phyloP scores from a whole-genome alignment of 2,797 vertebrate species.

The Chromis chromis region DNA sequence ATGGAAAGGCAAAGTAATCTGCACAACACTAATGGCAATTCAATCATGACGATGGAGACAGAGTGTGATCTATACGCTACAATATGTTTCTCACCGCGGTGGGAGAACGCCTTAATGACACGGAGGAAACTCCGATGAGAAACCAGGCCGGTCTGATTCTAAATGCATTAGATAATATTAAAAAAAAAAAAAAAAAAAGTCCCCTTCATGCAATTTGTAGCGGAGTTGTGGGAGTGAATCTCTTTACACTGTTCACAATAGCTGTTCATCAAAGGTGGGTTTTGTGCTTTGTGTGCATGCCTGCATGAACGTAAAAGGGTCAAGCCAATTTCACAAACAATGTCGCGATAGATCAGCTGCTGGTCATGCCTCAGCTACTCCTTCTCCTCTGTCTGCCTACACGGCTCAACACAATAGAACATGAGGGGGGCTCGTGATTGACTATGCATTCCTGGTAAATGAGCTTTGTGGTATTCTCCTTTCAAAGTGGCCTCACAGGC shows the following conservation, averaged over 20 bases:
- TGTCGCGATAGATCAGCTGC: conserved; percentile 41
- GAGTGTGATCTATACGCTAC: conserved; percentile 33
- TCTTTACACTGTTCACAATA: conserved; percentile 39
- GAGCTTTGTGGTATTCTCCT: conserved; percentile 6
- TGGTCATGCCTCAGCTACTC: conserved; percentile 50
- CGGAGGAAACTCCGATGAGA: conserved; percentile 43
- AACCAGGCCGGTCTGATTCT: conserved; percentile 36
- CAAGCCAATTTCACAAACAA: conserved; percentile 62
- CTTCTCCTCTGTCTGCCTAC: conserved; percentile 22
- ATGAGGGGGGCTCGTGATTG: conserved; percentile 35
- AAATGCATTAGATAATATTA: conserved; percentile 27
- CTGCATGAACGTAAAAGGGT: conserved; percentile 41
- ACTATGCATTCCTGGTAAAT: conserved; percentile 17
- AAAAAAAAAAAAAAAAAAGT: too few relatives aligned
- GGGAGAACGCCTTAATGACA: conserved; percentile 37
- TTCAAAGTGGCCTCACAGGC: conserved; percentile 15
- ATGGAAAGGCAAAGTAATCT: conserved; percentile 59
- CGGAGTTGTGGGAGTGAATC: conserved; percentile 31
- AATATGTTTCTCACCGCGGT: conserved; percentile 31
- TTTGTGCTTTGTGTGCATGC: conserved; percentile 8
- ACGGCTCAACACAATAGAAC: conserved; percentile 42
- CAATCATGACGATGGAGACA: conserved; percentile 47
- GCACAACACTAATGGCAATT: conserved; percentile 62
- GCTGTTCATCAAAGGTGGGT: conserved; percentile 14
- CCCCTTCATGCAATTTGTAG: conserved; percentile 31